Percentiles rank a stretch among this genome's conserved stretches.
These are phyloP conservation scores for Halictus rubicundus DNA, from an alignment of 1,140 invertebrate genomes.

Conservation along the genomic window DNA sequence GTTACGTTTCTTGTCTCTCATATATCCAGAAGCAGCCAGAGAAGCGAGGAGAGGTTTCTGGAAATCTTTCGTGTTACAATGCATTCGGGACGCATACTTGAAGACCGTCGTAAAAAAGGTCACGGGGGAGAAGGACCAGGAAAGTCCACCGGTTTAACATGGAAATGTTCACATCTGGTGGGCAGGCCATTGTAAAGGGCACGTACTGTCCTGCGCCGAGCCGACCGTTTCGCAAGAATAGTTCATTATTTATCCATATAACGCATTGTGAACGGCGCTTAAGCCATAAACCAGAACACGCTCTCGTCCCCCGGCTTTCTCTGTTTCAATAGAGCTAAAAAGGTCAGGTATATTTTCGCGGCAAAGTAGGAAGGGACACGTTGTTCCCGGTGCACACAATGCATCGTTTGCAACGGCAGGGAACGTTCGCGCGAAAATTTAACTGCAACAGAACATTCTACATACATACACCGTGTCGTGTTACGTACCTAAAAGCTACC, in stretches of 20 bases:
- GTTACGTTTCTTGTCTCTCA: too few relatives aligned
- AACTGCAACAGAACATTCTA: background rate
- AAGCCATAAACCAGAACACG: slow-evolving; percentile 17
- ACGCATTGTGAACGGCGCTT: slow-evolving; percentile 19
- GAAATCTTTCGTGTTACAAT: background rate
- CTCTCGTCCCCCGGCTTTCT: slow-evolving; percentile 2
- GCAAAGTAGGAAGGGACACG: background rate
- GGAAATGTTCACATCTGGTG: slow-evolving; percentile 48
- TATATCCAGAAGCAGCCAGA: too few relatives aligned
- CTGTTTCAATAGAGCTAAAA: slow-evolving; percentile 29
- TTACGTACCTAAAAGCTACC: too few relatives aligned
- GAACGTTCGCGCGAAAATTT: background rate
- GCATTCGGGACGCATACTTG: slow-evolving; percentile 4
- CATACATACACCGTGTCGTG: too few relatives aligned
- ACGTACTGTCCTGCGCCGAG: slow-evolving; percentile 20
- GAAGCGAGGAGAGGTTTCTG: too few relatives aligned
- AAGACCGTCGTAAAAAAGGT: background rate
- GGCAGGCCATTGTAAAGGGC: slow-evolving; percentile 49
- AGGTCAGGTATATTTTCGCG: slow-evolving; percentile 20
- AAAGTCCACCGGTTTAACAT: slow-evolving; percentile 18
- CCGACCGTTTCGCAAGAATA: slow-evolving; percentile 42
- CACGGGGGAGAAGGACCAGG: background rate
- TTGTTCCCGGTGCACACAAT: background rate
- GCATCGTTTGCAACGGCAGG: background rate
- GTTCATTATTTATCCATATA: slow-evolving; percentile 45